Evolutionary conservation across 2,797 vertebrate genomes (phyloP).

Genomic region (Australoheros facetus): DNA sequence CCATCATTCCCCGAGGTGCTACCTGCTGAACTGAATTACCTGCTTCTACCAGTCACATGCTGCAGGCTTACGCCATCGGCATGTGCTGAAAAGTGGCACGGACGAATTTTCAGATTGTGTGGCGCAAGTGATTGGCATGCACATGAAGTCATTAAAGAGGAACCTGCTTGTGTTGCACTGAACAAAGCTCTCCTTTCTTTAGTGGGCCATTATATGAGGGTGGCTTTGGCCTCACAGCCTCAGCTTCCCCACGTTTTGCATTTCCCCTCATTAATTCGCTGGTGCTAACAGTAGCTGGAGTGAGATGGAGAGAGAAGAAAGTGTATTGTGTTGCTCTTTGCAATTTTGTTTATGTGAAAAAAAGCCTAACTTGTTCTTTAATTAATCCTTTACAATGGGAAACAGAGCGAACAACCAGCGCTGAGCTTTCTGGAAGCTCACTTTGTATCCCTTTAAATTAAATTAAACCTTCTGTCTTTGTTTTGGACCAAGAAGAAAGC

Average conservation of each 20-base stretch:
- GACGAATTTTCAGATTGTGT: slow-evolving; percentile 62
- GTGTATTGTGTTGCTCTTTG: slow-evolving; percentile 48
- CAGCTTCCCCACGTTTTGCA: slow-evolving; percentile 69
- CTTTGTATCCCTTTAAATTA: slow-evolving; percentile 21
- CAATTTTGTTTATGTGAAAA: slow-evolving; percentile 41
- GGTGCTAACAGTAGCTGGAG: slow-evolving; percentile 52
- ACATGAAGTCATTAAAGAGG: slow-evolving; percentile 79
- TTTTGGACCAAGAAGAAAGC: slow-evolving; percentile 18
- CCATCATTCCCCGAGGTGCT: neutral
- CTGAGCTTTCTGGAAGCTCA: neutral
- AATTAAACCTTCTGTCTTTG: slow-evolving; percentile 4
- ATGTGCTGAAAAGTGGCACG: slow-evolving; percentile 40
- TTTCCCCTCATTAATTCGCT: slow-evolving; percentile 77
- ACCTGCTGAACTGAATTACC: slow-evolving; percentile 16
- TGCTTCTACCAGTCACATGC: slow-evolving; percentile 31
- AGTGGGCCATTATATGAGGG: slow-evolving; percentile 67
- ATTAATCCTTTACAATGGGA: slow-evolving; percentile 28
- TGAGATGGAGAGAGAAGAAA: slow-evolving; percentile 41
- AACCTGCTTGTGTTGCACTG: slow-evolving; percentile 75
- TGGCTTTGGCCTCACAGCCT: slow-evolving; percentile 76
- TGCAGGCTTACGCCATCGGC: slow-evolving; percentile 38
- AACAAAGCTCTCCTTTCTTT: slow-evolving; percentile 79
- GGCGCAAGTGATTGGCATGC: slow-evolving; percentile 74
- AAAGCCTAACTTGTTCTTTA: slow-evolving; percentile 24
- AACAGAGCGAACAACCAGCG: neutral